A percentile compares a stretch with the other conserved stretches of the same genome.
Conservation (phyloP, 1,140 invertebrate species). For the Frieseomelitta varia region DNA sequence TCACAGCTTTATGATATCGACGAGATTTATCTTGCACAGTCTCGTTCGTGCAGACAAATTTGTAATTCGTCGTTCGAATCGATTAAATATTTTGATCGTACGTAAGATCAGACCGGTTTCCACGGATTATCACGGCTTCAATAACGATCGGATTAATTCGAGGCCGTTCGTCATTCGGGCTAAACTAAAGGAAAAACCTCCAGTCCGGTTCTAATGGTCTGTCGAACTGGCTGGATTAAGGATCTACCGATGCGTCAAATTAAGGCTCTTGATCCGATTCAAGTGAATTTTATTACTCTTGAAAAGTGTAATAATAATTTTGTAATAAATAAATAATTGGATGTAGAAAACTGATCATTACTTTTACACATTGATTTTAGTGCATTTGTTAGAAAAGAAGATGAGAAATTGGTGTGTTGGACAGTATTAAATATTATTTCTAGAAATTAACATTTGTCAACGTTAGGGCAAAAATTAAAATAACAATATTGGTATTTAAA, state of each 20-base stretch:
- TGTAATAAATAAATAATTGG: background rate
- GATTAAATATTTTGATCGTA: slow-evolving; percentile 6
- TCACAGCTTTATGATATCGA: background rate
- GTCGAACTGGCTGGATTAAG: background rate
- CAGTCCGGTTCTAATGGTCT: background rate
- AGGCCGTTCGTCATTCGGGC: background rate
- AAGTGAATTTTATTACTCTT: background rate
- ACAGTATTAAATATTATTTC: no score
- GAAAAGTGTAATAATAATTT: no score
- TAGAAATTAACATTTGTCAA: no score
- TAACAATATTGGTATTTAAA: no score
- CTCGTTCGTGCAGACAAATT: background rate
- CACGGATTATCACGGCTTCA: background rate
- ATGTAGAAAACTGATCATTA: background rate
- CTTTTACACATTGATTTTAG: background rate
- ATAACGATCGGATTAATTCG: slow-evolving; percentile 3
- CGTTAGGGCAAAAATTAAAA: no score
- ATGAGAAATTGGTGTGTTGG: no score
- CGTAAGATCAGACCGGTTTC: background rate
- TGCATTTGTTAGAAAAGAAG: background rate
- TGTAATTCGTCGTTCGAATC: background rate
- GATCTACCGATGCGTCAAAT: background rate
- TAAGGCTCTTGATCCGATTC: background rate
- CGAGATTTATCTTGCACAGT: background rate
- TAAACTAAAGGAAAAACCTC: background rate